Evolutionary conservation across 1,140 invertebrate genomes (phyloP), one percentile per base, ranked within the genome.

Genomic region (Penaeus indicus): DNA sequence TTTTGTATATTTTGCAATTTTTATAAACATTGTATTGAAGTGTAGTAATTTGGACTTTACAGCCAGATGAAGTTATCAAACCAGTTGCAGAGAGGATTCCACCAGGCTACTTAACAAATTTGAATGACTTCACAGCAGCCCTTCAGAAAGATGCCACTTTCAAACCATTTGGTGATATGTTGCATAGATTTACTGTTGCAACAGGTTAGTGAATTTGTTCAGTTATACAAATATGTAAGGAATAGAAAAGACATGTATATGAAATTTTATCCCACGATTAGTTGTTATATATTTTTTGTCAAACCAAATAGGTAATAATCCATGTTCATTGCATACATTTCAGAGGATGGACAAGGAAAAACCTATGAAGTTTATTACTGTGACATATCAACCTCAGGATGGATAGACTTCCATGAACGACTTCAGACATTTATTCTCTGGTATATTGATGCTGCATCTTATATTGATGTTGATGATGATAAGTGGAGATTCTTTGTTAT

Each of bases 401-500:
- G 98, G 92, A 92, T 94, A 47, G 94, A 95, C 22, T 99, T 96
- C 92, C 97, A 98, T 92, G 93, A 95, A 90, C 94, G 96, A 86
- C 93, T 99, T 86, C 97, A 99, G 93, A 97, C 97, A 11, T 98
- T 99, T 92, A 93, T 99, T 19, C 92, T 99, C 84, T 99, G 97
- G 96, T 99, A 96, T 92, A 97, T 99, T 91, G 98, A 99, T 94
- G 98, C 97, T 10, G 96, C 96, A 19, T 96, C 95, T 77, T 99
- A 96, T 92, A 97, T 99, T 91, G 98, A 99, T 93, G 94, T 96
- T 5, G 96, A 98, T 93, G 98, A 99, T 94, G 95, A 96, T 47
- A 95, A 96, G 90, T 99, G 98, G 98, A 94, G 95, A 64, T 98
- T 97, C 92, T 99, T 97, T 93, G 95, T 98, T 78, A 93, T 98